A percentile compares a stretch with the other conserved stretches of the same genome.
phyloP scores from a whole-genome alignment of 2,888 invertebrate genomes.

The Microctonus brassicae region DNA sequence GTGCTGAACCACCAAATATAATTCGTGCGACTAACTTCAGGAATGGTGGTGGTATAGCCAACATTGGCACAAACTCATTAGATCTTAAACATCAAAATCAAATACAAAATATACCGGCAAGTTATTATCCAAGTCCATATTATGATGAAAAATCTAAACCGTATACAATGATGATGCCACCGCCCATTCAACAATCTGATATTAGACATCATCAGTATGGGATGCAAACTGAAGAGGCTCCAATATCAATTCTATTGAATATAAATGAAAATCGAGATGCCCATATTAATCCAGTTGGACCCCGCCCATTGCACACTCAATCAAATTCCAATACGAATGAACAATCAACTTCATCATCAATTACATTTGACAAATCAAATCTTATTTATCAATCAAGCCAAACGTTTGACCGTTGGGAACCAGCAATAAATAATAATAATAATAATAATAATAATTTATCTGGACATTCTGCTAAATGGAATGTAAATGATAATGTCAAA shows the following conservation, averaged over 20 bases:
- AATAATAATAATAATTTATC: slow-evolving; percentile 5
- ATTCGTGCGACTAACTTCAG: slow-evolving; percentile 64
- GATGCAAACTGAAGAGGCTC: slow-evolving; percentile 37
- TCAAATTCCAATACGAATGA: slow-evolving; percentile 31
- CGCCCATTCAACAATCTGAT: slow-evolving; percentile 70
- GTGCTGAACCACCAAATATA: slow-evolving; percentile 66
- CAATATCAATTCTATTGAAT: slow-evolving; percentile 49
- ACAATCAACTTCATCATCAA: slow-evolving; percentile 55
- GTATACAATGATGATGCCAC: slow-evolving; percentile 79
- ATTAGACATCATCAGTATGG: slow-evolving; percentile 12
- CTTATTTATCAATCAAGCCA: slow-evolving; percentile 76
- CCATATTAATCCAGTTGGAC: slow-evolving; percentile 23
- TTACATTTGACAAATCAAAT: slow-evolving; percentile 76
- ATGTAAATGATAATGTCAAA: slow-evolving; percentile 50
- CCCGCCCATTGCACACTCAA: slow-evolving; percentile 16
- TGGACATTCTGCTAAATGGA: slow-evolving; percentile 27
- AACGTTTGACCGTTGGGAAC: slow-evolving; percentile 54
- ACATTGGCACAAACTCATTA: slow-evolving; percentile 9
- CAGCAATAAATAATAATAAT: no score
- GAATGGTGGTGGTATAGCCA: slow-evolving; percentile 48
- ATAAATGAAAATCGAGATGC: not conserved
- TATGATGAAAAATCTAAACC: slow-evolving; percentile 69
- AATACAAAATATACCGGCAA: slow-evolving; percentile 54
- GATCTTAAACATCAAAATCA: slow-evolving; percentile 50
- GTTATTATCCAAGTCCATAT: slow-evolving; percentile 55